These are phyloP conservation scores for Stegophylla sp. DNA, from an alignment of 2,888 invertebrate species.

Conservation along the genomic window DNA sequence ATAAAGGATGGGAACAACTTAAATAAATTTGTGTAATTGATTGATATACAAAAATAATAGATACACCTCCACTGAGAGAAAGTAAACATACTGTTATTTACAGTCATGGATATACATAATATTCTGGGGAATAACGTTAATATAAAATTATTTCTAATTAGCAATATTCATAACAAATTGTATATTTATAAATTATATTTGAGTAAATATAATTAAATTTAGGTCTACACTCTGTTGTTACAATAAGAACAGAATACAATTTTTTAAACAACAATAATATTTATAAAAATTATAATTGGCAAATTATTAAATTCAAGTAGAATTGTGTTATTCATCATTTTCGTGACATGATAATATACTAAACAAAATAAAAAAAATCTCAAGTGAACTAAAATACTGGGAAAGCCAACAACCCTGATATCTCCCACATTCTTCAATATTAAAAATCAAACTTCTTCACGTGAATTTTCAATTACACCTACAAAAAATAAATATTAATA, in stretches of 20 bases:
- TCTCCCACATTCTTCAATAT: conserved; percentile 28
- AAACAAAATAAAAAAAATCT: conserved; percentile 28
- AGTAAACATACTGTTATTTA: conserved; percentile 50
- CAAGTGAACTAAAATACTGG: conserved; percentile 13
- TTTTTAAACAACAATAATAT: conserved; percentile 35
- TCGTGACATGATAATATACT: background rate
- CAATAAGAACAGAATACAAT: conserved; percentile 35
- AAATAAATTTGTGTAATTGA: conserved; percentile 57
- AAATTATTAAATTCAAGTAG: conserved; percentile 32
- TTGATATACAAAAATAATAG: conserved; percentile 58
- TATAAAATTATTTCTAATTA: conserved; percentile 58
- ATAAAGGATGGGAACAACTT: conserved; percentile 49
- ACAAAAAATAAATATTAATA: conserved; percentile 12
- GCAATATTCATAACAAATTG: conserved; percentile 57
- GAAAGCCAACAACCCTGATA: conserved; percentile 42
- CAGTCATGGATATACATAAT: conserved; percentile 55
- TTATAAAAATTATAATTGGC: conserved; percentile 34
- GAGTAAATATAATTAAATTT: conserved; percentile 44
- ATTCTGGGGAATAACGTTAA: conserved; percentile 54
- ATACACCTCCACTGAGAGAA: conserved; percentile 54
- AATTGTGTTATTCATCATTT: conserved; percentile 13
- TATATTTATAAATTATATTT: conserved; percentile 44
- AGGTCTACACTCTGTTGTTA: conserved; percentile 27
- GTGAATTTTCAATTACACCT: conserved; percentile 30
- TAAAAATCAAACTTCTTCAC: conserved; percentile 7